These are phyloP conservation scores for Poecilia latipinna DNA, from an alignment of 2,113 vertebrate genomes.

Conservation along the genomic window DNA sequence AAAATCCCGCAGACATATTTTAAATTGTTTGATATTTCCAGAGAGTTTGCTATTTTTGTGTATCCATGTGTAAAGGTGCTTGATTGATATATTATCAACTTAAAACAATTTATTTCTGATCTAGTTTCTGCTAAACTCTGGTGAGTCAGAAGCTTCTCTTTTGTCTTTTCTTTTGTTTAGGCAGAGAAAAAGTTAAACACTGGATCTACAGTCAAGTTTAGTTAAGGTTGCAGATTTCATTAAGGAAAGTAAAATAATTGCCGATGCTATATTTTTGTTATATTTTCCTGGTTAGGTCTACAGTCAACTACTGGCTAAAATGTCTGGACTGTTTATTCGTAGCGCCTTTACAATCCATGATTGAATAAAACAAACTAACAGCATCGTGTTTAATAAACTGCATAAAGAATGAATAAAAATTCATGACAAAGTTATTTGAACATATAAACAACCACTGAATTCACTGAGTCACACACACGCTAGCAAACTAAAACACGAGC, in stretches of 20 bases:
- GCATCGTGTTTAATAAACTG: not conserved
- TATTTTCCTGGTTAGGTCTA: not conserved
- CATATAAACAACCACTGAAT: not conserved
- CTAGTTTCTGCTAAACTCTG: not conserved
- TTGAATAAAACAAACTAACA: not conserved
- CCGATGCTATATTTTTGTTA: not conserved
- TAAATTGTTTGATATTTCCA: too few species aligned
- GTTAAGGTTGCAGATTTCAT: not conserved
- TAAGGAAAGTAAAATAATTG: not conserved
- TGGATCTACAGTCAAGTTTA: not conserved
- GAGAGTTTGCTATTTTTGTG: too few species aligned
- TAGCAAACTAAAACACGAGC: conserved; percentile 17
- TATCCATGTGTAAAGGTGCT: too few species aligned
- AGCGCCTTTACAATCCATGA: not conserved
- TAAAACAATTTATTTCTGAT: not conserved
- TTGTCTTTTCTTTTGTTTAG: too few species aligned
- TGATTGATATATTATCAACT: not conserved
- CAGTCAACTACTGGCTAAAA: not conserved
- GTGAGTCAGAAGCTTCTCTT: not conserved
- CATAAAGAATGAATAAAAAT: not conserved
- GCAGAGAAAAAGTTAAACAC: not conserved
- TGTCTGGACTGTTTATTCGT: not conserved
- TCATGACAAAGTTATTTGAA: not conserved
- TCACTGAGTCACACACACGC: not conserved
- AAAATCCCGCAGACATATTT: too few species aligned